Evolutionary conservation across 2,797 vertebrate genomes (phyloP), one percentile per base, ranked within the genome.

Genomic region (Odontamblyopus lacepedii): DNA sequence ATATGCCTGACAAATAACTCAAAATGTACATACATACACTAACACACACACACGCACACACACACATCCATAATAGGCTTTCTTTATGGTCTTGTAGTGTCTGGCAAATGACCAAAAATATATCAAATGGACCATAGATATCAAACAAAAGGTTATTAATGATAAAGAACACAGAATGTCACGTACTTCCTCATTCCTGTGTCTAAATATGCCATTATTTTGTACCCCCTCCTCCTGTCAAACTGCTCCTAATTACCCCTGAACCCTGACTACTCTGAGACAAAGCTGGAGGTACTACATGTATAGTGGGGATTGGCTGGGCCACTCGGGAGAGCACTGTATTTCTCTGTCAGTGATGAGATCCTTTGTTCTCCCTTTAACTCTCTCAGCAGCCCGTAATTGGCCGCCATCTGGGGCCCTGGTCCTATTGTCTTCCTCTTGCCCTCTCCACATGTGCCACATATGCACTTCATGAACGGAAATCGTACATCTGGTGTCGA

Each of bases 341-440:
- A 81, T 87, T 89, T 79, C 73, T 82, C 79, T 41, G 78, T 77
- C 85, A 75, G 83, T 77, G 87, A 88, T 83, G 85, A 85, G 78
- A 70, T 74, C 85, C 86, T 92, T 92, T 91, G 91, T 91, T 92
- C 89, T 85, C 83, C 18, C 76, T 78, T 89, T 85, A 87, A 89
- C 84, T 84, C 84, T 69, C 83, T 69, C 82, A 81, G 78, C 77
- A 69, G 87, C 82, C 76, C 73, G 81, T 89, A 89, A 90, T 90
- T 91, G 85, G 87, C 79, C 85, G 87, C 87, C 90, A 89, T 90
- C 85, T 92, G 89, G 67, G 87, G 77, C 85, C 85, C 73, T 85
- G 71, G 13, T 77, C 82, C 79, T 63, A 60, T 74, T 80, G 73
- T 79, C 74, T 67, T 67, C 68, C 63, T 57, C 57, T 26, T 68